A percentile compares a stretch with the other conserved stretches of the same genome.
Evolutionary conservation across 2,888 invertebrate species (phyloP).

Genomic region (Idaea dimidiata): DNA sequence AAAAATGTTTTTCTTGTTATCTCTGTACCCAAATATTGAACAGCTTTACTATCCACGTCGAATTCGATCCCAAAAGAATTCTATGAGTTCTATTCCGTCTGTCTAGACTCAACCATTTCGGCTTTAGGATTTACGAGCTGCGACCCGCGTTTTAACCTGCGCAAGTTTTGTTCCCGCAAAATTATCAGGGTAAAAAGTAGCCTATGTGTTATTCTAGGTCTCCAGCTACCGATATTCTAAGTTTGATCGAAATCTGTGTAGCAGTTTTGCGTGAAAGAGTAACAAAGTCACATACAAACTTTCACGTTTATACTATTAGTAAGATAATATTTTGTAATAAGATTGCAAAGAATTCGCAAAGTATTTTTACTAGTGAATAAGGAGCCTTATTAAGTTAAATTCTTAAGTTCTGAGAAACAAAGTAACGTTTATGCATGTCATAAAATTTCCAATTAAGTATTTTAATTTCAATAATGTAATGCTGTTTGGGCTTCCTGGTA

Average conservation of each 20-base stretch:
- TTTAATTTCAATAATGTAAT: background rate
- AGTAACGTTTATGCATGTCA: constrained; percentile 4
- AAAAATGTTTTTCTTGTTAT: no score
- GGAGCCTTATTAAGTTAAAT: background rate
- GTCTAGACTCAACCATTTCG: background rate
- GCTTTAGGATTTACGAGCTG: background rate
- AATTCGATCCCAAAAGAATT: background rate
- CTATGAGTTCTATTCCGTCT: background rate
- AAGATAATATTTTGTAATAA: no score
- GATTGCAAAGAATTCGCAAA: background rate
- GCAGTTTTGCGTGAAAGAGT: no score
- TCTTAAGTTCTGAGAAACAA: background rate
- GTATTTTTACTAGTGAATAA: background rate
- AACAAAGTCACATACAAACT: no score
- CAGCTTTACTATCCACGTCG: background rate
- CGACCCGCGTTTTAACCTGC: no score
- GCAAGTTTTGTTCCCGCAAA: no score
- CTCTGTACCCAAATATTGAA: background rate
- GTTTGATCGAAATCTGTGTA: no score
- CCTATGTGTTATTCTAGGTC: no score
- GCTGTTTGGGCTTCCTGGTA: background rate
- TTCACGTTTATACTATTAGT: no score
- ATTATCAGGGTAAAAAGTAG: no score
- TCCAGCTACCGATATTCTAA: no score
- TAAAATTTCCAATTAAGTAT: background rate